Conservation (phyloP, 2,797 vertebrate species). For the Synanceia verrucosa region DNA sequence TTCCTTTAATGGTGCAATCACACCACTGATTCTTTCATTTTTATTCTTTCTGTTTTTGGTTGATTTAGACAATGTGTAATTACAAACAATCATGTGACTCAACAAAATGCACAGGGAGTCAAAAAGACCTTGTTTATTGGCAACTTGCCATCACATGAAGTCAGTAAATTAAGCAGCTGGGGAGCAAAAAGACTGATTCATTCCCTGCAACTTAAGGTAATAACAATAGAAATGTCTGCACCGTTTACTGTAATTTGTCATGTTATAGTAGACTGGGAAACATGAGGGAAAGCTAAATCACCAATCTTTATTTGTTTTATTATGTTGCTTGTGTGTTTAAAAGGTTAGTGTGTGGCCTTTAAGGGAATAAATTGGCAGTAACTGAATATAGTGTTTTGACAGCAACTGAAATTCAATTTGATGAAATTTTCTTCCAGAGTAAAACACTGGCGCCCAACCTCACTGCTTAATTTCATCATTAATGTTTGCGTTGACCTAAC, state of each 20-base stretch:
- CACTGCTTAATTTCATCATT: neutral
- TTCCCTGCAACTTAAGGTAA: slow-evolving; percentile 6
- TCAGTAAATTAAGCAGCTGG: slow-evolving; percentile 25
- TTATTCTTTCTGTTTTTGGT: neutral
- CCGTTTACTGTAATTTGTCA: slow-evolving; percentile 3
- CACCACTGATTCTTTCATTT: neutral
- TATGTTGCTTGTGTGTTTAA: too few relatives aligned
- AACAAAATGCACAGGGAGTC: slow-evolving; percentile 15
- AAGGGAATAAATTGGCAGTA: too few relatives aligned
- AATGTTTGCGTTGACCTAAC: neutral
- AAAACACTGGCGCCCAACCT: too few relatives aligned
- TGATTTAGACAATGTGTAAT: slow-evolving; percentile 14
- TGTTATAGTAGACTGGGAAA: neutral
- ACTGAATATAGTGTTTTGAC: too few relatives aligned
- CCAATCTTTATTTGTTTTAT: too few relatives aligned
- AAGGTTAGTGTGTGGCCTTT: too few relatives aligned
- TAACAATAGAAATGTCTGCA: neutral
- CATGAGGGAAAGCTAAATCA: too few relatives aligned
- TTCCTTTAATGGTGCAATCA: neutral
- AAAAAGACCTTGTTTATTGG: slow-evolving; percentile 15
- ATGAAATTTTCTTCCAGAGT: too few relatives aligned
- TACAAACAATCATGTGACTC: slow-evolving; percentile 11
- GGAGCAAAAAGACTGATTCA: slow-evolving; percentile 5
- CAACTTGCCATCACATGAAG: slow-evolving; percentile 13
- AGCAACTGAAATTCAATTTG: too few relatives aligned